Evolutionary conservation across 2,797 vertebrate genomes (phyloP).

Genomic region (Lagocephalus sceleratus): DNA sequence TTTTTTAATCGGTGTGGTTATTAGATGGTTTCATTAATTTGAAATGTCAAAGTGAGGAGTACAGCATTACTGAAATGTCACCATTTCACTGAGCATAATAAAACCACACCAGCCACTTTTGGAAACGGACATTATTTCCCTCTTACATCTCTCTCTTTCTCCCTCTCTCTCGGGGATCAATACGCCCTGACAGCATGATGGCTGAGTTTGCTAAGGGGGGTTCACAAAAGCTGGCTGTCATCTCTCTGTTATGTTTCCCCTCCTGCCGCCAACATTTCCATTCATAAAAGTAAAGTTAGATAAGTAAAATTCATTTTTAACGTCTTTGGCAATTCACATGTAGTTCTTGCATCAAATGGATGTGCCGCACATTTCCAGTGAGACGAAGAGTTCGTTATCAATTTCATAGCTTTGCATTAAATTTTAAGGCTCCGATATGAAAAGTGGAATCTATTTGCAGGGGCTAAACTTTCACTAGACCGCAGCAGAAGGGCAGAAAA

Average conservation of each 20-base stretch:
- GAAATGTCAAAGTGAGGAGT: constrained; percentile 70
- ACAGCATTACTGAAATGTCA: constrained; percentile 73
- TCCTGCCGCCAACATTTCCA: constrained; percentile 20
- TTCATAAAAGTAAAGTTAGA: constrained; percentile 2
- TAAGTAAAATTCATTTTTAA: too few relatives aligned
- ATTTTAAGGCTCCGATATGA: too few relatives aligned
- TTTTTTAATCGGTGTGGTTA: constrained; percentile 69
- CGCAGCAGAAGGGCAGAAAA: too few relatives aligned
- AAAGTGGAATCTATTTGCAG: background rate
- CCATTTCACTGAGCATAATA: constrained; percentile 65
- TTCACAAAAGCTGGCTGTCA: constrained; percentile 60
- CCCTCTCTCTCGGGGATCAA: constrained; percentile 56
- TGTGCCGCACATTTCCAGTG: background rate
- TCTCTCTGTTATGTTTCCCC: constrained; percentile 27
- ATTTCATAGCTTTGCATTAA: background rate
- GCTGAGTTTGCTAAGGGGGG: constrained; percentile 63
- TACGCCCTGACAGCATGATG: constrained; percentile 67
- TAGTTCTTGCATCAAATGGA: background rate
- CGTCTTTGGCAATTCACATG: background rate
- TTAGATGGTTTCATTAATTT: constrained; percentile 73
- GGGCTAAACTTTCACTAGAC: background rate
- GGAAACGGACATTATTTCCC: constrained; percentile 41
- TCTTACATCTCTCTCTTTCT: constrained; percentile 37
- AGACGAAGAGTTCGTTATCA: background rate
- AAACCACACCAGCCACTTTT: constrained; percentile 56